phyloP scores from a whole-genome alignment of 2,113 vertebrate species.

The Physeter macrocephalus region DNA sequence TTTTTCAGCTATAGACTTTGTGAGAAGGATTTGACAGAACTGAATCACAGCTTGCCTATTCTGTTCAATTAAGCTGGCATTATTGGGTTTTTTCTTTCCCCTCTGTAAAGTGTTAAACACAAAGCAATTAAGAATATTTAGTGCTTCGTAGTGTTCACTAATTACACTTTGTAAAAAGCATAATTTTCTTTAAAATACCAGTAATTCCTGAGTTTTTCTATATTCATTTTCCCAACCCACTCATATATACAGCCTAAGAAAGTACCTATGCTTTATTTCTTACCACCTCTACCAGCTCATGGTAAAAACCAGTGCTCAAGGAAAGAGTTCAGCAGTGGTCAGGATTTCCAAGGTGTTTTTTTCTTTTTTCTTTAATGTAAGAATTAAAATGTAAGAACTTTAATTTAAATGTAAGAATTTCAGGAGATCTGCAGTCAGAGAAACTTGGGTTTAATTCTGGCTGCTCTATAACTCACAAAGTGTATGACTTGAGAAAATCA shows the following conservation, averaged over 20 bases:
- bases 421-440: background rate
- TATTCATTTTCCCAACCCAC: background rate
- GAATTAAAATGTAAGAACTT: background rate
- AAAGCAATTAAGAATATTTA: background rate
- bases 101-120: background rate
- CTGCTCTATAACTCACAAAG: background rate
- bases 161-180: background rate
- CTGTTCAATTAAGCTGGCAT: background rate
- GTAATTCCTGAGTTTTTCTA: background rate
- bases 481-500: background rate
- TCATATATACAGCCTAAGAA: background rate
- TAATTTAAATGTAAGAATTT: background rate
- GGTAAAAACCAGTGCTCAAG: background rate
- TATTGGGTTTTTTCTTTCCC: background rate
- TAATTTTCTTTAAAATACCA: background rate
- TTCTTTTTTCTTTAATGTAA: background rate
- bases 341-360: background rate
- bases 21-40: background rate
- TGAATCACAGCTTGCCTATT: background rate
- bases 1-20: background rate
- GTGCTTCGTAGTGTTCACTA: background rate
- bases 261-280: background rate
- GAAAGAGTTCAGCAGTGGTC: background rate
- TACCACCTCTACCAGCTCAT: background rate
- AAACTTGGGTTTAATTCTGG: background rate